Evolutionary conservation across 2,888 invertebrate genomes (phyloP), one percentile per base, ranked within the genome.

Genomic region (Lottia gigantea): DNA sequence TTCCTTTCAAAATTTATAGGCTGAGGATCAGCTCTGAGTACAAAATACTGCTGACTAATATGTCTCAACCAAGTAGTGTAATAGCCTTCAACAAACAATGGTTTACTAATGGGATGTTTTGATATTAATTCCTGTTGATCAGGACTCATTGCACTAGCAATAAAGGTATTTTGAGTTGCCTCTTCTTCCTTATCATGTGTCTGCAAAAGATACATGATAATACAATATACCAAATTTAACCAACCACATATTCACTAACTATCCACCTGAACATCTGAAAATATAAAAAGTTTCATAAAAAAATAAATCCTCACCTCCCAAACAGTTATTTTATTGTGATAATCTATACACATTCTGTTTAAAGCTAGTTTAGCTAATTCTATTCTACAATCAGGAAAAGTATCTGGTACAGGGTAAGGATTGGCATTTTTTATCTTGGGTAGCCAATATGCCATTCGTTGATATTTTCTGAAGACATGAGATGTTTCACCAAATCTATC

Each of bases 111-210:
- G 0, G 89, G 86, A 89, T 94, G 95, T 68, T 92, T 90, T 0
- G 89, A 87, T 16, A 97, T 85, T 11, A 98, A 89, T 64, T 92
- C 88, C 79, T 91, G 91, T 86, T 98, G 98, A 0, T 90, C 90
- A 12, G 91, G 91, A 88, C 95, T 94, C 87, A 95, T 95, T 0
- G 93, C 94, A 86, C 94, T 95, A 0, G 96, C 94, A 77, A 98
- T 92, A 95, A 97, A 98, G 0, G 97, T 97, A 80, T 95, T 92
- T 83, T 97, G 96, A 61, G 94, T 84, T n/a, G 78, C 69, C 0
- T 94, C 91, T 80, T 94, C 93, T 79, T 92, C 91, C 68, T 95
- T 90, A 79, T 94, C 92, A 82, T 91, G 89, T 78, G 93, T 92
- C 91, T 93, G 88, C 61, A 83, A 85, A 64, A 77, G 25, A 64